A percentile compares a stretch with the other conserved stretches of the same genome.
Evolutionary conservation across 2,113 vertebrate species (phyloP).

Genomic region (Mixornis gularis): DNA sequence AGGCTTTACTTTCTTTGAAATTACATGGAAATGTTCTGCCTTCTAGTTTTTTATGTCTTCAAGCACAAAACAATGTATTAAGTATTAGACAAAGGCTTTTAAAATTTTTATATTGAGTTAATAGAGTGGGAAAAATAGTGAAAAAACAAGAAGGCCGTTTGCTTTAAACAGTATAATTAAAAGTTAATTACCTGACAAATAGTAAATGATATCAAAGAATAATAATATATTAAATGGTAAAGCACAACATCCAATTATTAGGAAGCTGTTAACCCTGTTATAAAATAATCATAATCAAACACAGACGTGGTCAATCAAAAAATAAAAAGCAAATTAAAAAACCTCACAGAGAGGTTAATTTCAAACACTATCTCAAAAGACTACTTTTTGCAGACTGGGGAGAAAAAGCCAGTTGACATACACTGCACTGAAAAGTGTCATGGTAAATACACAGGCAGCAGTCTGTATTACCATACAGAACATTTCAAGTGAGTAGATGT

Average conservation of each 20-base stretch:
- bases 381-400: neutral
- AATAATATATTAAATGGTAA: neutral
- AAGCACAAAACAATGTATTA: neutral
- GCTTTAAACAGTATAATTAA: neutral
- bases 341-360: accelerated
- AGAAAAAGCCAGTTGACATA: neutral
- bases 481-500: neutral
- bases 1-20: neutral
- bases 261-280: neutral
- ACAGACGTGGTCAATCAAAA: neutral
- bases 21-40: neutral
- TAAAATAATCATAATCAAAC: neutral
- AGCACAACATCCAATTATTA: neutral
- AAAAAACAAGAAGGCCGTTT: neutral
- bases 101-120: neutral
- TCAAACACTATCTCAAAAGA: neutral
- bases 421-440: neutral
- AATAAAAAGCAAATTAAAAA: neutral
- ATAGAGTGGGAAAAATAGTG: neutral
- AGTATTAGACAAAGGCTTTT: neutral
- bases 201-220: neutral
- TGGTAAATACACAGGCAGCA: neutral
- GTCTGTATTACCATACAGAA: neutral
- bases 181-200: neutral
- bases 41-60: neutral